A percentile compares a stretch with the other conserved stretches of the same genome.
Evolutionary conservation across 2,888 invertebrate species (phyloP).

Genomic region (Helleia helle): DNA sequence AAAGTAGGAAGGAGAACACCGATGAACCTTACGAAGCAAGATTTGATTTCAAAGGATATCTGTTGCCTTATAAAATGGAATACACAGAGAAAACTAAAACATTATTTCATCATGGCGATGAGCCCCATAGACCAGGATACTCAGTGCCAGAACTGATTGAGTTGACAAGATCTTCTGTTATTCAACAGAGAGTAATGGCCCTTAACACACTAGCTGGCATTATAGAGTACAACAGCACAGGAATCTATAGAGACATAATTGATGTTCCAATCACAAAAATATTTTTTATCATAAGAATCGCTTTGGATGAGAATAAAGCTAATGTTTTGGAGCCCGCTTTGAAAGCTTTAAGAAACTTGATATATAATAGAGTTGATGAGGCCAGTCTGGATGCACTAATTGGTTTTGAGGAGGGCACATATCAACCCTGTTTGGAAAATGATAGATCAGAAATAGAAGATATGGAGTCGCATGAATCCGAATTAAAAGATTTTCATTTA

Average conservation of each 20-base stretch:
- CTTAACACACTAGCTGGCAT: conserved; percentile 87
- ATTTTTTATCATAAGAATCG: conserved; percentile 87
- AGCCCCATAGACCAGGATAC: conserved; percentile 93
- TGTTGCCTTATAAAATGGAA: conserved; percentile 81
- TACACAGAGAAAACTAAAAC: conserved; percentile 70
- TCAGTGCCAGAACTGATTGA: conserved; percentile 90
- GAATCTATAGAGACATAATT: conserved; percentile 84
- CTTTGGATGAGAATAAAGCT: conserved; percentile 87
- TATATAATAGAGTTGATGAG: conserved; percentile 87
- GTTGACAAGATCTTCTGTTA: conserved; percentile 82
- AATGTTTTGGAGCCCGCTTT: conserved; percentile 84
- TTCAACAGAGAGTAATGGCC: conserved; percentile 88
- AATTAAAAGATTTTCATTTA: conserved; percentile 89
- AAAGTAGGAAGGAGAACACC: conserved; percentile 70
- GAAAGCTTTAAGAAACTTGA: conserved; percentile 81
- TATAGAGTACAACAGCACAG: conserved; percentile 79
- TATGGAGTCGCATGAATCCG: conserved; percentile 67
- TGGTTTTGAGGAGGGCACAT: conserved; percentile 77
- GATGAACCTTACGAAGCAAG: conserved; percentile 83
- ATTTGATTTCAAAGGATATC: conserved; percentile 87
- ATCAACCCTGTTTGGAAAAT: conserved; percentile 75
- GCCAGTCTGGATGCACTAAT: conserved; percentile 79
- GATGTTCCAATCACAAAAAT: conserved; percentile 84
- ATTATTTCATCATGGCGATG: conserved; percentile 94
- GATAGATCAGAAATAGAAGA: conserved; percentile 70